Percentiles rank a stretch among this genome's conserved stretches.
Evolutionary conservation across 2,888 invertebrate species (phyloP).

Genomic region (Ophonus ardosiacus): DNA sequence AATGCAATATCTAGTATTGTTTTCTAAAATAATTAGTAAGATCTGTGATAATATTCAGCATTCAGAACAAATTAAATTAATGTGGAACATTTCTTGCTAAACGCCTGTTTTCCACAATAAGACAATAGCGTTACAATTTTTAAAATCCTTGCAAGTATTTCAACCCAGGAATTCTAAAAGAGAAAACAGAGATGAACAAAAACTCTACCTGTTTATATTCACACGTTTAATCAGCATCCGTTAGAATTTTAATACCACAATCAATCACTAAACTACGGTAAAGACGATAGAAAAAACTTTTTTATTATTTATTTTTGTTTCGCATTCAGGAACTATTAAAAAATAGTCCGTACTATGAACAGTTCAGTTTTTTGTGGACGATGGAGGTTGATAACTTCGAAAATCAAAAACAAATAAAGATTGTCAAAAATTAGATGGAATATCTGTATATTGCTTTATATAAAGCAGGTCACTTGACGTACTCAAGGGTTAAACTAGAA

Average conservation of each 20-base stretch:
- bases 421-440: no score
- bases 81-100: slow-evolving; percentile 28
- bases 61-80: slow-evolving; percentile 40
- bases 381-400: no score
- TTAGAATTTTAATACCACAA: slow-evolving; percentile 37
- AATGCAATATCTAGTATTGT: slow-evolving; percentile 21
- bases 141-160: slow-evolving; percentile 14
- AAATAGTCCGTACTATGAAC: no score
- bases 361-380: no score
- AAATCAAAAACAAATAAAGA: no score
- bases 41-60: slow-evolving; percentile 30
- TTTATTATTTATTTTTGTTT: background rate
- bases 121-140: slow-evolving; percentile 15
- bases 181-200: slow-evolving; percentile 19
- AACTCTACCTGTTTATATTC: slow-evolving; percentile 5
- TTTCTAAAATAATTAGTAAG: slow-evolving; percentile 40
- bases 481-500: no score
- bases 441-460: no score
- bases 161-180: background rate
- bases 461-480: no score
- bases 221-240: slow-evolving; percentile 36
- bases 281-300: background rate
- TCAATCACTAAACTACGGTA: slow-evolving; percentile 21
- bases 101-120: background rate
- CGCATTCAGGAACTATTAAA: background rate